phyloP scores from a whole-genome alignment of 2,113 vertebrate species.

The Phocoena sinus region DNA sequence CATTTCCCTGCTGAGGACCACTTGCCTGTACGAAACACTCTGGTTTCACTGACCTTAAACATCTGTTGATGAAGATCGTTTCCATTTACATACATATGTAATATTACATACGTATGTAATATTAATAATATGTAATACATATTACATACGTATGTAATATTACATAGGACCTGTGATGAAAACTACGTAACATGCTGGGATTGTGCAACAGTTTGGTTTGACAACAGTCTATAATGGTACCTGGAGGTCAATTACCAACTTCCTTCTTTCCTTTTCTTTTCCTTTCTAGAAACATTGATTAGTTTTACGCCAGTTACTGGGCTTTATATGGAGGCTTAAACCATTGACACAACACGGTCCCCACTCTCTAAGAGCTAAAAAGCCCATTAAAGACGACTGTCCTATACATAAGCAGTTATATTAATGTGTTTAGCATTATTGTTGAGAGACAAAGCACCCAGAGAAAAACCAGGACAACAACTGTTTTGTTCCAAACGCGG shows the following conservation, averaged over 20 bases:
- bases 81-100: background rate
- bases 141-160: background rate
- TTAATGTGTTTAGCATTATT: background rate
- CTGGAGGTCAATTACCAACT: background rate
- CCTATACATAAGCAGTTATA: background rate
- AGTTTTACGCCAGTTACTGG: background rate
- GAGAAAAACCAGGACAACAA: background rate
- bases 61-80: background rate
- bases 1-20: background rate
- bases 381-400: background rate
- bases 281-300: background rate
- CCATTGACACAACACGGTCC: background rate
- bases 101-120: no score
- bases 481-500: rapidly evolving
- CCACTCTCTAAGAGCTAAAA: background rate
- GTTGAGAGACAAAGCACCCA: background rate
- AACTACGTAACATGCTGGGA: background rate
- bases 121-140: no score
- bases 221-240: background rate
- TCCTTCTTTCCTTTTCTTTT: background rate
- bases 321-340: background rate
- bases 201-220: background rate
- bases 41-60: background rate
- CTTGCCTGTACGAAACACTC: background rate
- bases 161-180: background rate